phyloP scores from a whole-genome alignment of 2,797 vertebrate genomes.

The Nannoperca obscura region DNA sequence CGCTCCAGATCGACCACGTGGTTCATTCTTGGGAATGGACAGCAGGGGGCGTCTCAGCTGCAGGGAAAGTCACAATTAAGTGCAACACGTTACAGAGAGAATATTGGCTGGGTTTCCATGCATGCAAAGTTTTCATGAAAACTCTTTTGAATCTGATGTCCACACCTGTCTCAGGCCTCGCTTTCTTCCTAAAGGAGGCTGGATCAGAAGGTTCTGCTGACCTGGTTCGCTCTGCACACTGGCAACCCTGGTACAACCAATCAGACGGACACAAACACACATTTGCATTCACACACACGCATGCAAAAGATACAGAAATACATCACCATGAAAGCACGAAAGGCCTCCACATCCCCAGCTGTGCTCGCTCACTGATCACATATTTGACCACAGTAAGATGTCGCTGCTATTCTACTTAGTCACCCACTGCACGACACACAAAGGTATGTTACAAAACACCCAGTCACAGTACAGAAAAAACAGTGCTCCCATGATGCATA shows the following conservation, averaged over 20 bases:
- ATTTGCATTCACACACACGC: background rate
- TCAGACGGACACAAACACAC: slow-evolving; percentile 16
- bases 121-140: background rate
- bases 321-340: background rate
- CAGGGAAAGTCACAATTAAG: slow-evolving; percentile 1
- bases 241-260: slow-evolving; percentile 89
- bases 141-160: background rate
- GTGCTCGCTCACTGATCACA: slow-evolving; percentile 13
- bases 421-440: slow-evolving; percentile 62
- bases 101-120: background rate
- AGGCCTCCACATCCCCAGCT: background rate
- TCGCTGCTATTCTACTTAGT: slow-evolving; percentile 58
- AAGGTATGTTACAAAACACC: slow-evolving; percentile 58
- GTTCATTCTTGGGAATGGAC: slow-evolving; percentile 94
- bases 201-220: slow-evolving; percentile 95
- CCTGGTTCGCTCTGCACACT: slow-evolving; percentile 98
- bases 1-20: slow-evolving; percentile 90
- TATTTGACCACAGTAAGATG: slow-evolving; percentile 27
- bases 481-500: slow-evolving; percentile 74
- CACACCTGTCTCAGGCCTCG: slow-evolving; percentile 94
- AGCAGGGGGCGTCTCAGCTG: slow-evolving; percentile 95
- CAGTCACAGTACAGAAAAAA: slow-evolving; percentile 69
- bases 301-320: slow-evolving; percentile 13
- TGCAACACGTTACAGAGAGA: background rate
- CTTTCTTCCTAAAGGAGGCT: slow-evolving; percentile 95